These are phyloP conservation scores for Drosophila suboccidentalis DNA, from an alignment of 2,888 invertebrate genomes.

Conservation along the genomic window DNA sequence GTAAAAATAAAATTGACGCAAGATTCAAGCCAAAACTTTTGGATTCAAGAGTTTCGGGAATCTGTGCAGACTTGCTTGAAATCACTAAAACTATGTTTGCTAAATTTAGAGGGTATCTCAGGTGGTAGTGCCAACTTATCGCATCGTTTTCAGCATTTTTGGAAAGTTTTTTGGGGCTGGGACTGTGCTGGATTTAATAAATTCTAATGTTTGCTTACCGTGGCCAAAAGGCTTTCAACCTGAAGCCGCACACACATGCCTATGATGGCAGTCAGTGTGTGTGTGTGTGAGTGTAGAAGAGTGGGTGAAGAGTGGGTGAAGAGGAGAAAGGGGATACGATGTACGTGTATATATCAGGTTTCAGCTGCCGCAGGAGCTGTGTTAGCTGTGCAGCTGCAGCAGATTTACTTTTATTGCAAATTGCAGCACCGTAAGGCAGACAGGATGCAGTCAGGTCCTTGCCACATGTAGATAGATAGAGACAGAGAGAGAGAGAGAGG, in stretches of 20 bases:
- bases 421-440: constrained; percentile 57
- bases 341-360: constrained; percentile 20
- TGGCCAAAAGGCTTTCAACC: constrained; percentile 75
- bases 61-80: no score
- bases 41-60: neutral
- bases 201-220: constrained; percentile 81
- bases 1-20: neutral
- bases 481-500: no score
- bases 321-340: neutral
- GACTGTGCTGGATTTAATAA: constrained; percentile 73
- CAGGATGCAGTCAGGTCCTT: constrained; percentile 43
- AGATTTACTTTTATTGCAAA: constrained; percentile 79
- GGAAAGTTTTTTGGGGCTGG: constrained; percentile 18
- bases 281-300: no score
- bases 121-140: neutral
- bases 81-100: no score
- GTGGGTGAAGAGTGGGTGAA: neutral
- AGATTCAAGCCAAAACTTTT: neutral
- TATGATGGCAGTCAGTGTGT: neutral
- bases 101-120: constrained; percentile 12
- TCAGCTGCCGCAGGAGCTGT: constrained; percentile 21
- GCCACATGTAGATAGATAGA: neutral
- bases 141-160: constrained; percentile 3
- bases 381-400: constrained; percentile 51
- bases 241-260: constrained; percentile 49